phyloP scores from a whole-genome alignment of 2,888 invertebrate genomes.

The Chydorus sphaericus region DNA sequence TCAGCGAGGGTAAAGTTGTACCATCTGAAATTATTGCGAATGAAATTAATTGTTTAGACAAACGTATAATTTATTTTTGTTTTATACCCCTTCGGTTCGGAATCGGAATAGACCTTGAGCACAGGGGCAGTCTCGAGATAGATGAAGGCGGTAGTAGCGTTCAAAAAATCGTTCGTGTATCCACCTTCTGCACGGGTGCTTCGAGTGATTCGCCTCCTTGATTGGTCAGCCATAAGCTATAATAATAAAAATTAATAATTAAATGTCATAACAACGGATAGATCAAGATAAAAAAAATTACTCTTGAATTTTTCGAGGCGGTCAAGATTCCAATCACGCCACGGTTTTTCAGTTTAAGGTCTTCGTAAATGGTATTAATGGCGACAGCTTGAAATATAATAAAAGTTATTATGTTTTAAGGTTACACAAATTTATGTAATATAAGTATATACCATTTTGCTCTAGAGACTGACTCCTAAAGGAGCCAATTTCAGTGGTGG shows the following conservation, averaged over 20 bases:
- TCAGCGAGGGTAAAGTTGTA: neutral
- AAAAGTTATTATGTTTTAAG: neutral
- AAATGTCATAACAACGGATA: neutral
- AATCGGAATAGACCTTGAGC: no score
- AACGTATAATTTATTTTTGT: neutral
- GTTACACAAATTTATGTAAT: neutral
- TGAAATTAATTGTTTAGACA: neutral
- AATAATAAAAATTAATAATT: neutral
- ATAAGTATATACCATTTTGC: neutral
- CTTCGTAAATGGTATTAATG: neutral
- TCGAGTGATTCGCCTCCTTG: constrained; percentile 1
- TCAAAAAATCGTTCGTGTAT: constrained; percentile 4
- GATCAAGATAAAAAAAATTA: neutral
- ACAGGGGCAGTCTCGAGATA: constrained; percentile 7
- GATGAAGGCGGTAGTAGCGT: constrained; percentile 5
- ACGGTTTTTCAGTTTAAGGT: neutral
- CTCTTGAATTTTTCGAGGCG: constrained; percentile 5
- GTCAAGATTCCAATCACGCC: constrained; percentile 10
- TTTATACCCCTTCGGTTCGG: no score
- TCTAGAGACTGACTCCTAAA: neutral
- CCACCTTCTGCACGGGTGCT: neutral
- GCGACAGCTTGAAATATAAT: neutral
- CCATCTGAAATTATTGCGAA: neutral
- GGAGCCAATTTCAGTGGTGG: neutral
- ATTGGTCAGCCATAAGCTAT: neutral